These are phyloP conservation scores for Aricia agestis DNA, from an alignment of 1,140 invertebrate genomes.

Conservation along the genomic window DNA sequence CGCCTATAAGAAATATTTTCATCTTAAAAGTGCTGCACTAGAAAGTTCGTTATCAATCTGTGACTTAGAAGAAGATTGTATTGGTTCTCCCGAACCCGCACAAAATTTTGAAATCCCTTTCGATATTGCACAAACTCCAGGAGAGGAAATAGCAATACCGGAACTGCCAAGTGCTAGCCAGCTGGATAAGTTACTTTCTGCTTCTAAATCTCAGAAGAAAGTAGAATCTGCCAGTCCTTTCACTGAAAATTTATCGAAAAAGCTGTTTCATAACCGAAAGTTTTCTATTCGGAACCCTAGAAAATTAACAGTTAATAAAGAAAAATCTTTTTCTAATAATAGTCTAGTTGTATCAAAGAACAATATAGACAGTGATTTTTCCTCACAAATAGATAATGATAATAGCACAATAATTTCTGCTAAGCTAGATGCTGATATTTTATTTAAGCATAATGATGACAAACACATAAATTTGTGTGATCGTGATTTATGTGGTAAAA, in stretches of 20 bases:
- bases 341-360: background rate
- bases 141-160: slow-evolving; percentile 43
- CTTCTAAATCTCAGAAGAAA: slow-evolving; percentile 67
- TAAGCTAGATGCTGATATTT: background rate
- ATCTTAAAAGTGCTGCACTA: slow-evolving; percentile 83
- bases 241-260: slow-evolving; percentile 78
- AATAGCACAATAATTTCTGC: background rate
- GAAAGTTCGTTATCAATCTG: slow-evolving; percentile 80
- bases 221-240: slow-evolving; percentile 34
- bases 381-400: background rate
- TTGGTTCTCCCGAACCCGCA: slow-evolving; percentile 50
- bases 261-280: slow-evolving; percentile 82
- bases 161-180: slow-evolving; percentile 49
- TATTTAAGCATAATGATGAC: background rate
- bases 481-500: background rate
- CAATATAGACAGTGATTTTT: background rate
- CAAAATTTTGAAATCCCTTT: slow-evolving; percentile 25
- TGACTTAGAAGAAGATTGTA: slow-evolving; percentile 49
- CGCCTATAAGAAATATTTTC: slow-evolving; percentile 89
- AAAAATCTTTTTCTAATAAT: slow-evolving; percentile 4
- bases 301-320: slow-evolving; percentile 77
- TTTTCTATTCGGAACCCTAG: slow-evolving; percentile 86
- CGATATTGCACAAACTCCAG: slow-evolving; percentile 29
- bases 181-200: slow-evolving; percentile 52
- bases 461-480: background rate